Conservation (phyloP, 2,113 vertebrate species). For the Stegastes partitus region DNA sequence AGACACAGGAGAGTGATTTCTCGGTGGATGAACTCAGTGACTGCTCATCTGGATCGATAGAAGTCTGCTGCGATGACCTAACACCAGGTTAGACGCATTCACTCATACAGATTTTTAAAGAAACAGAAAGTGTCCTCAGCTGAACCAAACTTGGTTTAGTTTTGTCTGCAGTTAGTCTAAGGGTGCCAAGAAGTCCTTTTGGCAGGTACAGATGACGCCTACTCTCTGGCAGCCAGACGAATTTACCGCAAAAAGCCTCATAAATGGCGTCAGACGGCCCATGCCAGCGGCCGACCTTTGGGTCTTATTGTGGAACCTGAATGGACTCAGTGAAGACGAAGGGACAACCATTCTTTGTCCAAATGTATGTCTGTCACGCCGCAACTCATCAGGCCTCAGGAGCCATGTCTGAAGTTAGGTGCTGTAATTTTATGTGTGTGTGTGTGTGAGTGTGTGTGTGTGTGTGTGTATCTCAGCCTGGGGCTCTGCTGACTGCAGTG, state of each 20-base stretch:
- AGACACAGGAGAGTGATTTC: constrained; percentile 65
- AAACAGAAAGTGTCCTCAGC: neutral
- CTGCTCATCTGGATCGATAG: constrained; percentile 86
- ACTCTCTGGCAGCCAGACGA: constrained; percentile 29
- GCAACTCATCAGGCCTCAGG: constrained; percentile 34
- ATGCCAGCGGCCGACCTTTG: constrained; percentile 33
- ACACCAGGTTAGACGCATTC: constrained; percentile 70
- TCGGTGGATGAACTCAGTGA: constrained; percentile 83
- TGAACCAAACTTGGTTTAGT: neutral
- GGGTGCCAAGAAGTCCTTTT: neutral
- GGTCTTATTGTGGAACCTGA: constrained; percentile 52
- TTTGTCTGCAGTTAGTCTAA: neutral
- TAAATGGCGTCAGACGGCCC: constrained; percentile 42
- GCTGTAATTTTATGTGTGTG: neutral
- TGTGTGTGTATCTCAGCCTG: constrained; percentile 19
- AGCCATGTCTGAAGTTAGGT: constrained; percentile 39
- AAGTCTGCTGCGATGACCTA: constrained; percentile 84
- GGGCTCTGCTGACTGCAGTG: constrained; percentile 32
- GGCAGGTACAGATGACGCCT: constrained; percentile 23
- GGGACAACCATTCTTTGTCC: constrained; percentile 49
- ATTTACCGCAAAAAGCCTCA: constrained; percentile 30
- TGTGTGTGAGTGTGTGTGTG: constrained; percentile 9
- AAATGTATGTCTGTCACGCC: constrained; percentile 41
- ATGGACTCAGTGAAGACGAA: constrained; percentile 46
- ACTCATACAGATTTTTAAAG: constrained; percentile 2